Evolutionary conservation across 2,797 vertebrate genomes (phyloP), one percentile per base, ranked within the genome.

Genomic region (Danio choprae): DNA sequence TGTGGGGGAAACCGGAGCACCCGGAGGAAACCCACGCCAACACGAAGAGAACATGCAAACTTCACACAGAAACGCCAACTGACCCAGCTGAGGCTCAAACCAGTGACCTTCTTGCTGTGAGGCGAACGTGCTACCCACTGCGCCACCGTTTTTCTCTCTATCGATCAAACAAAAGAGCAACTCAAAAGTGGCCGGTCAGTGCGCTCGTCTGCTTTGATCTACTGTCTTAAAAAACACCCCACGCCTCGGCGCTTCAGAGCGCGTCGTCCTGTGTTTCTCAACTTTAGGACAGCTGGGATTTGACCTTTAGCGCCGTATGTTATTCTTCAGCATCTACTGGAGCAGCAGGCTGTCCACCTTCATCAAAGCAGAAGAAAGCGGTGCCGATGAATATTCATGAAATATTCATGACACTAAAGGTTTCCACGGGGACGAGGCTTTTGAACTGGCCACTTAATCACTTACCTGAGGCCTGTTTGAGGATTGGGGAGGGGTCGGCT

Each of bases 351-450:
- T 83, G 81, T 85, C 67, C 70, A 85, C 83, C 85, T 84, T 81
- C 85, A 83, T 91, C 90, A 87, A 87, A 83, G 77, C 74, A 78
- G 76, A 89, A 81, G 84, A 87, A 83, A 85, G 75, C 48, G 75
- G 16, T 38, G 80, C 50, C 16, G 69, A 55, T 90, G 87, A 91
- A 93, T 93, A 94, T 94, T 92, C 90, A 94, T 92, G 74, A 72
- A 55, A 76, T 88, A 89, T 91, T 91, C 85, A 85, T 90, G 85
- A 85, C 87, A 86, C 88, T 88, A 85, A 89, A 88, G 88, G 85
- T 85, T 86, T 91, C 90, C 87, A 43, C 81, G 60, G 89, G 87
- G 91, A 90, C 75, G 79, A 86, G 84, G 70, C 88, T 87, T 91
- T 88, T 89, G 88, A 89, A 83, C 77, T 74, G 56, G 15, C 16